Evolutionary conservation across 2,888 invertebrate genomes (phyloP).

Genomic region (Coecobrya sp.): DNA sequence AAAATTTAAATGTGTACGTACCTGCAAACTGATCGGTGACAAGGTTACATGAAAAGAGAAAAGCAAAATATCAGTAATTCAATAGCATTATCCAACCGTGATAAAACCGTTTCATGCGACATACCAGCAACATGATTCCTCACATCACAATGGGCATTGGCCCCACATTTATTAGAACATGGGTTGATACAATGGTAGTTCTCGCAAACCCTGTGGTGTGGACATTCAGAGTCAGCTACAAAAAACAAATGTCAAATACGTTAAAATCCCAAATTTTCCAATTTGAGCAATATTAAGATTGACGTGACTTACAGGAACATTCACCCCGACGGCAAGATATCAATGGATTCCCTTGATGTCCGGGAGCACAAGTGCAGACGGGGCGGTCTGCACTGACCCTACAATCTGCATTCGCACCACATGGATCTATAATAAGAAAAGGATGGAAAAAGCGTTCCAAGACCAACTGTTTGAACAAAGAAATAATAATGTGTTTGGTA

Average conservation of each 20-base stretch:
- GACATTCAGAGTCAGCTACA: slow-evolving; percentile 93
- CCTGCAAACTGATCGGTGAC: too few relatives aligned
- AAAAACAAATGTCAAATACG: not conserved
- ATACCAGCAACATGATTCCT: slow-evolving; percentile 92
- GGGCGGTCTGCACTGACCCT: slow-evolving; percentile 93
- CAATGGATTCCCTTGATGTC: slow-evolving; percentile 94
- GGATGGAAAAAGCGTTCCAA: too few relatives aligned
- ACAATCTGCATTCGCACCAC: slow-evolving; percentile 92
- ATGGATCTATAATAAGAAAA: too few relatives aligned
- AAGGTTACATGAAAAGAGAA: too few relatives aligned
- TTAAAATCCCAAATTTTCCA: too few relatives aligned
- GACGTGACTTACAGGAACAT: slow-evolving; percentile 91
- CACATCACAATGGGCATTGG: slow-evolving; percentile 93
- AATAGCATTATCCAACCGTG: too few relatives aligned
- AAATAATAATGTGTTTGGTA: too few relatives aligned
- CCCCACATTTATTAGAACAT: slow-evolving; percentile 93
- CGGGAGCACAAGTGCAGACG: slow-evolving; percentile 93
- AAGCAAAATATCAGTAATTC: too few relatives aligned
- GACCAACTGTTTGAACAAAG: too few relatives aligned
- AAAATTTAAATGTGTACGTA: not conserved
- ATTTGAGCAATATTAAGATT: not conserved
- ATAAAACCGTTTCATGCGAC: too few relatives aligned
- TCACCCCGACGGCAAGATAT: slow-evolving; percentile 92
- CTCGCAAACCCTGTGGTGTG: slow-evolving; percentile 91
- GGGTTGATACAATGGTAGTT: slow-evolving; percentile 94